phyloP scores from a whole-genome alignment of 2,797 vertebrate species.

The Babyrousa celebensis region DNA sequence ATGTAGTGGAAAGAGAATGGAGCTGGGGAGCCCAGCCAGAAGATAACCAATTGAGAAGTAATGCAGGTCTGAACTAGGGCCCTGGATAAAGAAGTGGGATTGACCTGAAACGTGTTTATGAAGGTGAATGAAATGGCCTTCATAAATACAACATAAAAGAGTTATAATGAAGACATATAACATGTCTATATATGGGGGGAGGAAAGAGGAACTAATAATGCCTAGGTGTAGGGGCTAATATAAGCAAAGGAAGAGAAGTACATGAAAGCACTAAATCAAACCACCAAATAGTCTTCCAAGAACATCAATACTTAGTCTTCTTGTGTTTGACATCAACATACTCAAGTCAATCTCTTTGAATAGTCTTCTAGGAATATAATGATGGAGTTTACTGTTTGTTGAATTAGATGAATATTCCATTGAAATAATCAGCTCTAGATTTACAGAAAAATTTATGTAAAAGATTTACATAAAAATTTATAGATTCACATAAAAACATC shows the following conservation, averaged over 20 bases:
- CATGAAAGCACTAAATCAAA: conserved; percentile 38
- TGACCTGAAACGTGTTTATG: conserved; percentile 16
- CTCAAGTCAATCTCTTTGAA: background rate
- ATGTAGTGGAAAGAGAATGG: background rate
- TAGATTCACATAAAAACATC: background rate
- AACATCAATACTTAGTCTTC: conserved; percentile 57
- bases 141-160: conserved; percentile 52
- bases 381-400: background rate
- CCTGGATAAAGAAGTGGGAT: background rate
- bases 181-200: background rate
- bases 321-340: conserved; percentile 3
- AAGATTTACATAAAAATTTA: no score
- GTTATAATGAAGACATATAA: background rate
- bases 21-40: background rate
- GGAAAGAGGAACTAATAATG: conserved; percentile 1
- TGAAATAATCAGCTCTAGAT: conserved; percentile 48
- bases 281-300: conserved; percentile 12
- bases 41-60: conserved; percentile 43
- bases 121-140: background rate
- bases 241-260: conserved; percentile 52
- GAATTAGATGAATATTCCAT: conserved; percentile 27
- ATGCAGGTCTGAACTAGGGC: background rate
- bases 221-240: background rate
- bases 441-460: background rate
- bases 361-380: conserved; percentile 24